phyloP scores from a whole-genome alignment of 2,888 invertebrate species.

The Philereme transversata region DNA sequence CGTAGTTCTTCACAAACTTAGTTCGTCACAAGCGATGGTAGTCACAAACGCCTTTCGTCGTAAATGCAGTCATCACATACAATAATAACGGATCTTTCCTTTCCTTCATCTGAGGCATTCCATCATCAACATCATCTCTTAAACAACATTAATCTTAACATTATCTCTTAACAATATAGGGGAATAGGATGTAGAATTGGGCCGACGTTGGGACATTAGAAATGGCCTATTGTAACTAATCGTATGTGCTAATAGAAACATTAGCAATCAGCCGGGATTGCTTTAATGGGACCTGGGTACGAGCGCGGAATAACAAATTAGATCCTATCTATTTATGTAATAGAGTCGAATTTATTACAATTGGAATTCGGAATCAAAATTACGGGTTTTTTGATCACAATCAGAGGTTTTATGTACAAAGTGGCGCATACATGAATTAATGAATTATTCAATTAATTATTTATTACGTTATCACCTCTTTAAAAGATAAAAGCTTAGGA shows the following conservation, averaged over 20 bases:
- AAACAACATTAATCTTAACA: too few relatives aligned
- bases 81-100: neutral
- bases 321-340: neutral
- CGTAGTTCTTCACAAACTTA: too few relatives aligned
- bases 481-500: too few relatives aligned
- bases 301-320: constrained; percentile 3
- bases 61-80: too few relatives aligned
- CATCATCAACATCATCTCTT: neutral
- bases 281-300: constrained; percentile 11
- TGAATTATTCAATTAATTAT: too few relatives aligned
- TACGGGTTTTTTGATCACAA: too few relatives aligned
- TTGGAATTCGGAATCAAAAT: neutral
- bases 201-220: constrained; percentile 7
- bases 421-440: too few relatives aligned
- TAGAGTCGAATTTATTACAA: neutral
- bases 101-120: too few relatives aligned
- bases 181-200: constrained; percentile 11
- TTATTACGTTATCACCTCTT: too few relatives aligned
- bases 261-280: constrained; percentile 11
- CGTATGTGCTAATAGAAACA: constrained; percentile 24
- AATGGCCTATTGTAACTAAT: constrained; percentile 9
- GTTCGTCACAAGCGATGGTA: too few relatives aligned
- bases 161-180: constrained; percentile 1
- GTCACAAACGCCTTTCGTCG: too few relatives aligned
- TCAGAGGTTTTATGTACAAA: too few relatives aligned